Evolutionary conservation across 2,797 vertebrate genomes (phyloP).

Genomic region (Gymnothorax reevesii): DNA sequence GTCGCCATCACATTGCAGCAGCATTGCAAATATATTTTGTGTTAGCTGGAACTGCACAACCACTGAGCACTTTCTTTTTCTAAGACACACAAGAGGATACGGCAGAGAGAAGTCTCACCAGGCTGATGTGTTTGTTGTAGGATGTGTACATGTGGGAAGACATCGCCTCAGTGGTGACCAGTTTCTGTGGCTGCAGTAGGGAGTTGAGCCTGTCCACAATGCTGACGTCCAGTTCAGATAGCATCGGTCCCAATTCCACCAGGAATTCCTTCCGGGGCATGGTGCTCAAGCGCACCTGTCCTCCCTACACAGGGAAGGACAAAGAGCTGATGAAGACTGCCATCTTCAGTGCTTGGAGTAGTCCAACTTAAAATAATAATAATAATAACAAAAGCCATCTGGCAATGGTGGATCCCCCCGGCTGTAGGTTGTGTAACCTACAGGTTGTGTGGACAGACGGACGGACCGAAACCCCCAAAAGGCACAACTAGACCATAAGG

Average conservation of each 20-base stretch:
- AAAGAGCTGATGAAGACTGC: neutral
- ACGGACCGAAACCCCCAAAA: no score
- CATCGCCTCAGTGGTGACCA: conserved; percentile 92
- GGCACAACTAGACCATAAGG: no score
- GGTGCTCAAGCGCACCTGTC: conserved; percentile 89
- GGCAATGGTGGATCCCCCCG: no score
- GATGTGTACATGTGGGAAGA: conserved; percentile 97
- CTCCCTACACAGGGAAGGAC: conserved; percentile 71
- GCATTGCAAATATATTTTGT: no score
- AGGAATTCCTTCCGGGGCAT: conserved; percentile 92
- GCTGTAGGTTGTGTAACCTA: no score
- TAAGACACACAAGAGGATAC: neutral
- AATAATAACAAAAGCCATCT: no score
- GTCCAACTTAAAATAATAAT: no score
- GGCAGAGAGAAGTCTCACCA: conserved; percentile 72
- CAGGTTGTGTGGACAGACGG: no score
- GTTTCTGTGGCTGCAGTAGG: conserved; percentile 91
- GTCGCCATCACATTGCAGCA: no score
- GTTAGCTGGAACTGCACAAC: no score
- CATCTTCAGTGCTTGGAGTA: no score
- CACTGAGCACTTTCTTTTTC: no score
- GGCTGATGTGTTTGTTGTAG: conserved; percentile 91
- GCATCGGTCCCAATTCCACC: conserved; percentile 82
- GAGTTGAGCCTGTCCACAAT: conserved; percentile 98
- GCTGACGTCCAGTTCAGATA: conserved; percentile 92